phyloP scores from a whole-genome alignment of 2,888 invertebrate genomes.

The Drosophila dives region DNA sequence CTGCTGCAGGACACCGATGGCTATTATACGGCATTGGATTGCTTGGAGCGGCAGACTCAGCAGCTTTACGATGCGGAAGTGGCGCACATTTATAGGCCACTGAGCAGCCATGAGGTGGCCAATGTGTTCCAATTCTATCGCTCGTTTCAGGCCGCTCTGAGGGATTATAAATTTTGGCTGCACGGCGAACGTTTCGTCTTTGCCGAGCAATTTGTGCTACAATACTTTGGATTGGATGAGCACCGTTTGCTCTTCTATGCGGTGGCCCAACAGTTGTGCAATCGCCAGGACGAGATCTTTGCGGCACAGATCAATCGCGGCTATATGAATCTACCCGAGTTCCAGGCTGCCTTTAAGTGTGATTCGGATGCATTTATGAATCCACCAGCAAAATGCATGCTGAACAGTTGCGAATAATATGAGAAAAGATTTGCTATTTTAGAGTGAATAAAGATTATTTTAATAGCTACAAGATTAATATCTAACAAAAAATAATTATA shows the following conservation, averaged over 20 bases:
- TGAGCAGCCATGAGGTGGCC: slow-evolving; percentile 63
- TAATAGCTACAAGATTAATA: background rate
- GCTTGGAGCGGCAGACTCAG: slow-evolving; percentile 72
- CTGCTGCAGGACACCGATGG: slow-evolving; percentile 78
- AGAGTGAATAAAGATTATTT: background rate
- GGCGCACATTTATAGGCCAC: slow-evolving; percentile 51
- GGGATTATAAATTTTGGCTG: slow-evolving; percentile 82
- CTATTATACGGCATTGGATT: slow-evolving; percentile 80
- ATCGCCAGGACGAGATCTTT: slow-evolving; percentile 71
- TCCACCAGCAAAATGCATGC: slow-evolving; percentile 80
- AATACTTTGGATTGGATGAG: slow-evolving; percentile 76
- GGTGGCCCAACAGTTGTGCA: slow-evolving; percentile 80
- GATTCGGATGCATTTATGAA: slow-evolving; percentile 72
- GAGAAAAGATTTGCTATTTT: background rate
- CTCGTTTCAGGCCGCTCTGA: slow-evolving; percentile 70
- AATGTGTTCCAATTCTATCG: slow-evolving; percentile 76
- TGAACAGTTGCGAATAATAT: slow-evolving; percentile 39
- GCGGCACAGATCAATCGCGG: slow-evolving; percentile 77
- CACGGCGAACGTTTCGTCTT: slow-evolving; percentile 82
- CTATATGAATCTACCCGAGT: slow-evolving; percentile 81
- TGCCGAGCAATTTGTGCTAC: slow-evolving; percentile 80
- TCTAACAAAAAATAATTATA: background rate
- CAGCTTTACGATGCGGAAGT: slow-evolving; percentile 54
- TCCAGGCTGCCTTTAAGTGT: slow-evolving; percentile 80
- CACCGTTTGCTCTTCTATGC: slow-evolving; percentile 81